Evolutionary conservation across 2,888 invertebrate genomes (phyloP).

Genomic region (Homarus gammarus): DNA sequence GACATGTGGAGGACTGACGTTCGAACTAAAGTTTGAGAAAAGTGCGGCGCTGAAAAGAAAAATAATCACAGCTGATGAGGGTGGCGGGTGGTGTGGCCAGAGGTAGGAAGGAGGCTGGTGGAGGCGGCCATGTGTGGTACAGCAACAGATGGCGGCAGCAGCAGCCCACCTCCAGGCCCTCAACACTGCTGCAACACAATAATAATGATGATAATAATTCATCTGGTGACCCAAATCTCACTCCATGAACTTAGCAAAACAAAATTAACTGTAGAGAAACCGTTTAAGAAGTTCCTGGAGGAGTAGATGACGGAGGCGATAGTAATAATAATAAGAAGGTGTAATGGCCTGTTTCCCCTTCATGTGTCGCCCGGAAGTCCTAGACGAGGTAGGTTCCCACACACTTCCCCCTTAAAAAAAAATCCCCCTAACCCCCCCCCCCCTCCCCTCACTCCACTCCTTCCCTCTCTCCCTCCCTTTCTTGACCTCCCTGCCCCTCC

Average conservation of each 20-base stretch:
- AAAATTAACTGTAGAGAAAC: not conserved
- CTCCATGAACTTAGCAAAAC: not conserved
- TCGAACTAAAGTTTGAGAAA: not conserved
- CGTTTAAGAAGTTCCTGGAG: no score
- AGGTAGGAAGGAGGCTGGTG: not conserved
- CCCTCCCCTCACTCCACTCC: not conserved
- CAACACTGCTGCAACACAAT: not conserved
- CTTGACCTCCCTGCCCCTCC: conserved; percentile 7
- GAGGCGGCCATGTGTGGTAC: conserved; percentile 29
- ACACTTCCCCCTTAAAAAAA: conserved; percentile 18
- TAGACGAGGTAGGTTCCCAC: conserved; percentile 53
- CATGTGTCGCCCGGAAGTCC: conserved; percentile 64
- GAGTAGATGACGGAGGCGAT: conserved; percentile 38
- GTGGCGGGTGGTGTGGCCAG: conserved; percentile 20
- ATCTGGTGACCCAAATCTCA: not conserved
- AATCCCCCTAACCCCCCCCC: not conserved
- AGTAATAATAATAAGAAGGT: conserved; percentile 11
- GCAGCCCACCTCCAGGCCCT: not conserved
- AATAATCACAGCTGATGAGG: conserved; percentile 13
- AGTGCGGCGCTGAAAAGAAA: conserved; percentile 14
- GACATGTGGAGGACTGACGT: conserved; percentile 36
- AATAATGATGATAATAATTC: no score
- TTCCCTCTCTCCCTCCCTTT: not conserved
- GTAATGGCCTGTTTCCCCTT: conserved; percentile 66
- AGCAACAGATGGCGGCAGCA: conserved; percentile 56